These are phyloP conservation scores for Tetramorium parvispinum DNA, from an alignment of 1,140 invertebrate genomes.

Conservation along the genomic window DNA sequence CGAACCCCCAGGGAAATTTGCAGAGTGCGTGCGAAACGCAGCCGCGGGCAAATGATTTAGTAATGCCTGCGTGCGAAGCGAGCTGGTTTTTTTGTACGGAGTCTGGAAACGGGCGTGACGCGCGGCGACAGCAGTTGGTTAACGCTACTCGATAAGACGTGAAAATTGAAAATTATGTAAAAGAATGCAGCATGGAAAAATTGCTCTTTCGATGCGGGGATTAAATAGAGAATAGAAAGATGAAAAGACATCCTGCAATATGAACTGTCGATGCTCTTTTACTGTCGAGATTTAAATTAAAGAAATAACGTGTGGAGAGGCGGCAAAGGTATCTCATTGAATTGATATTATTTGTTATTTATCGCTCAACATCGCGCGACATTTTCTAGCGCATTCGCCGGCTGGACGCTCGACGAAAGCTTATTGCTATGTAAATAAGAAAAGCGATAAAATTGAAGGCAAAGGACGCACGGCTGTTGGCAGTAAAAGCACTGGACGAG, in stretches of 20 bases:
- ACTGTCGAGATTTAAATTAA: background rate
- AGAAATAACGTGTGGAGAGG: no score
- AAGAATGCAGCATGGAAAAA: background rate
- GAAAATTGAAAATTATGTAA: conserved; percentile 16
- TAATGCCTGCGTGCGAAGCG: conserved; percentile 60
- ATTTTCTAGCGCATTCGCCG: background rate
- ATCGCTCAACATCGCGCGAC: background rate
- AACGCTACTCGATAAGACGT: background rate
- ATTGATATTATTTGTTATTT: conserved; percentile 11
- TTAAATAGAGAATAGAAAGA: background rate
- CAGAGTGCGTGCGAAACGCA: conserved; percentile 73
- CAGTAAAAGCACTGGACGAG: background rate
- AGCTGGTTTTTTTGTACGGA: conserved; percentile 21
- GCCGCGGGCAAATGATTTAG: conserved; percentile 69
- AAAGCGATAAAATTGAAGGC: conserved; percentile 25
- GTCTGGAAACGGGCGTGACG: background rate
- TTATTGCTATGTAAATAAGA: conserved; percentile 31
- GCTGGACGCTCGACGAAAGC: background rate
- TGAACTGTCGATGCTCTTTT: background rate
- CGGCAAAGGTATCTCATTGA: background rate
- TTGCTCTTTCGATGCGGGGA: background rate
- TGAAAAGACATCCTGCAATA: background rate
- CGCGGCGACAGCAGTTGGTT: background rate
- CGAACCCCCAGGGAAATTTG: conserved; percentile 73
- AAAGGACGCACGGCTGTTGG: background rate